phyloP scores from a whole-genome alignment of 2,113 vertebrate species.

The Platysteira castanea region DNA sequence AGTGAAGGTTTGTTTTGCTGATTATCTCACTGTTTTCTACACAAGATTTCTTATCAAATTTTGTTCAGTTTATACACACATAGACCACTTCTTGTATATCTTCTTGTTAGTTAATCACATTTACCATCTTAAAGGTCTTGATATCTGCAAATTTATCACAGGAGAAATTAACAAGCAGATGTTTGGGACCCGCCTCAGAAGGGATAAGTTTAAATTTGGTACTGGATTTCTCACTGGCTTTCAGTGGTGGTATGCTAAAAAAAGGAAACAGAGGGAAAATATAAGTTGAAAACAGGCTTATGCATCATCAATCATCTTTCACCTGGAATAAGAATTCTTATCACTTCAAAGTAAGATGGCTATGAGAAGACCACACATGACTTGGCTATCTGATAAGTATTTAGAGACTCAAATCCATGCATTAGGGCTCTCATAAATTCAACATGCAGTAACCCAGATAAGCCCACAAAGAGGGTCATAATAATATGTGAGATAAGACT shows the following conservation, averaged over 20 bases:
- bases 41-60: neutral
- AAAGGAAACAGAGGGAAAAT: neutral
- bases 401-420: neutral
- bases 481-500: neutral
- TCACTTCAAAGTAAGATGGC: neutral
- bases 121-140: conserved; percentile 71
- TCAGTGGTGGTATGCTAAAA: conserved; percentile 60
- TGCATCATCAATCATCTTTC: neutral
- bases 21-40: neutral
- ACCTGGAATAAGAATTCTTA: neutral
- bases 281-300: neutral
- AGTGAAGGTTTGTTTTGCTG: neutral
- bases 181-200: conserved; percentile 63
- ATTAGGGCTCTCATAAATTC: neutral
- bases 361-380: neutral
- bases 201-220: conserved; percentile 66
- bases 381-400: neutral
- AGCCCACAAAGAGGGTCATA: neutral
- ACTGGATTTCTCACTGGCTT: conserved; percentile 60
- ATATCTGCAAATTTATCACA: conserved; percentile 71
- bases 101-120: conserved; percentile 58
- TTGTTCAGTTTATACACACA: neutral
- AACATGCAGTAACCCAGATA: neutral
- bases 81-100: neutral
- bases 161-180: conserved; percentile 72